These are phyloP conservation scores for Micromussa lordhowensis DNA, from an alignment of 92 coral and sea anemone genomes.

Conservation along the genomic window DNA sequence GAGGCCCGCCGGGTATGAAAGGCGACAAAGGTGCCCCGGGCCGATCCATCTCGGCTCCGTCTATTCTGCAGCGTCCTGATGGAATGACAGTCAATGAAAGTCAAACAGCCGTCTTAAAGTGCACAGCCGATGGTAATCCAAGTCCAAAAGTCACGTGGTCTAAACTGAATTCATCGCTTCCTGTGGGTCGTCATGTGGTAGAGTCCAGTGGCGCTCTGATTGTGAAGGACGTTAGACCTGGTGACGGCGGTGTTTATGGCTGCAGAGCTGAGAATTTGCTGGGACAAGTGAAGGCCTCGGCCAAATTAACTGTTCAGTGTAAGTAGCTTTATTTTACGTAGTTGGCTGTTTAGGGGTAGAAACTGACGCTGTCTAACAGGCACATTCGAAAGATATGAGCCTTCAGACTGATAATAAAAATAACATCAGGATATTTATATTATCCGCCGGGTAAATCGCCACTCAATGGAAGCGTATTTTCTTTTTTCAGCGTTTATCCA, in stretches of 20 bases:
- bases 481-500: too few species aligned
- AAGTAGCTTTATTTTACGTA: background rate
- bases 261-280: conserved; percentile 22
- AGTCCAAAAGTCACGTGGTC: conserved; percentile 61
- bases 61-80: conserved; percentile 35
- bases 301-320: conserved; percentile 5
- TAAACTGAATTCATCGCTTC: conserved; percentile 43
- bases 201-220: conserved; percentile 50
- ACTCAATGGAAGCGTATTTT: too few species aligned
- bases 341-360: background rate
- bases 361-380: too few species aligned
- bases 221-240: conserved; percentile 38
- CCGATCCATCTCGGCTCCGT: conserved; percentile 61
- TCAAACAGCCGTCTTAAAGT: conserved; percentile 45
- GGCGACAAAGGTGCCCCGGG: conserved; percentile 64
- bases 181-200: conserved; percentile 42
- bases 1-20: conserved; percentile 52
- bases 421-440: too few species aligned
- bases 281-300: conserved; percentile 14
- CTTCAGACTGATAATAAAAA: too few species aligned
- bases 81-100: conserved; percentile 59
- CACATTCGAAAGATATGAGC: too few species aligned
- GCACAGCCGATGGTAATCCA: conserved; percentile 68
- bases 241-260: conserved; percentile 37
- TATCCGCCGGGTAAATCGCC: too few species aligned